These are phyloP conservation scores for Epizoanthus ramosus DNA, from an alignment of 92 coral and sea anemone species.

Conservation along the genomic window DNA sequence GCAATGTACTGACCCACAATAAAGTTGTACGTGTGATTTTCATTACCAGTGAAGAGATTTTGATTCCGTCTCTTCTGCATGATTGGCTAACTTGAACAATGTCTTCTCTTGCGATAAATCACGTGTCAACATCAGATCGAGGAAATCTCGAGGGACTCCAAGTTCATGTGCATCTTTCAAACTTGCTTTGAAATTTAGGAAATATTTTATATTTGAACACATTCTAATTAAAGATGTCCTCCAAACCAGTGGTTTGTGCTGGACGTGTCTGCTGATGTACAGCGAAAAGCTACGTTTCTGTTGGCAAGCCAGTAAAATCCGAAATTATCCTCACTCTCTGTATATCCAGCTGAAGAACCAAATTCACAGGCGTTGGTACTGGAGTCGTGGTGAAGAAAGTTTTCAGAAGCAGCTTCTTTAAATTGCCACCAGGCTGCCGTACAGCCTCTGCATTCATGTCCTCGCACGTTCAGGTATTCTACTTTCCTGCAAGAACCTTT, in stretches of 20 bases:
- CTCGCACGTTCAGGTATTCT: slow-evolving; percentile 58
- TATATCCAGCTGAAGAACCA: slow-evolving; percentile 10
- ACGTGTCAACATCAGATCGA: too few relatives aligned
- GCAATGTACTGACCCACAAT: too few relatives aligned
- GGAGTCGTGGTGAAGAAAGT: slow-evolving; percentile 42
- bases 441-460: slow-evolving; percentile 50
- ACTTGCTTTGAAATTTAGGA: too few relatives aligned
- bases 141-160: too few relatives aligned
- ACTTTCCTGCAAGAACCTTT: slow-evolving; percentile 20
- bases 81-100: too few relatives aligned
- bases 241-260: slow-evolving; percentile 46
- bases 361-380: slow-evolving; percentile 32
- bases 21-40: too few relatives aligned
- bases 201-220: too few relatives aligned
- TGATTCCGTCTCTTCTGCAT: too few relatives aligned
- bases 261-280: slow-evolving; percentile 5
- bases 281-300: slow-evolving; percentile 23
- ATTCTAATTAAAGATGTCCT: neutral
- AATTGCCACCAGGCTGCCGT: slow-evolving; percentile 56
- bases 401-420: neutral
- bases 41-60: too few relatives aligned
- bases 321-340: slow-evolving; percentile 38
- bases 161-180: too few relatives aligned
- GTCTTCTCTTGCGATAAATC: too few relatives aligned
- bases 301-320: slow-evolving; percentile 2